Percentiles rank a stretch among this genome's conserved stretches.
These are phyloP conservation scores for Torymus auratus DNA, from an alignment of 2,888 invertebrate genomes.

Conservation along the genomic window DNA sequence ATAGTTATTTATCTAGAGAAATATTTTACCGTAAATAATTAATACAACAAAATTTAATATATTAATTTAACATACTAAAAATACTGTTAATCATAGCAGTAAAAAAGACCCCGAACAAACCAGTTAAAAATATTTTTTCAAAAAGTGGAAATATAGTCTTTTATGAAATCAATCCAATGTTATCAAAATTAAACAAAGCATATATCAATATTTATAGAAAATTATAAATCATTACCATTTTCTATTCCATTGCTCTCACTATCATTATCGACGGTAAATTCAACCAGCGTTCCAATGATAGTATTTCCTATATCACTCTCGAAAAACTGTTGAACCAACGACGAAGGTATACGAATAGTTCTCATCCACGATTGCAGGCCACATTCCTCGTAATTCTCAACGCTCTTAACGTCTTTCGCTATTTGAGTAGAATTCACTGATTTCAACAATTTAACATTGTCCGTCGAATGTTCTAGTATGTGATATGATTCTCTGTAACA, in stretches of 20 bases:
- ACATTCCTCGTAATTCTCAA: slow-evolving; percentile 35
- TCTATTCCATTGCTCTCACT: background rate
- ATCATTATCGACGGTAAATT: slow-evolving; percentile 43
- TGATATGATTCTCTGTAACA: slow-evolving; percentile 53
- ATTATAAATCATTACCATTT: slow-evolving; percentile 31
- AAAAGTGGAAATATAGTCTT: no score
- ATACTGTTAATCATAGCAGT: no score
- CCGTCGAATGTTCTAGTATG: slow-evolving; percentile 48
- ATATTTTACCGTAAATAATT: no score
- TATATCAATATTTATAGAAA: slow-evolving; percentile 5
- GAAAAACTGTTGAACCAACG: slow-evolving; percentile 37
- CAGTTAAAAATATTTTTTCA: no score
- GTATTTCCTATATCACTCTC: slow-evolving; percentile 37
- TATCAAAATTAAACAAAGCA: background rate
- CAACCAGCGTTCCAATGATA: slow-evolving; percentile 36
- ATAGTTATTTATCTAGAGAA: no score
- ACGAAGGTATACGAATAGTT: slow-evolving; percentile 34
- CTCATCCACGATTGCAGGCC: background rate
- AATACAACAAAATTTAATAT: no score
- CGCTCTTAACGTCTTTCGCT: slow-evolving; percentile 22
- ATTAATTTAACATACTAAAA: no score
- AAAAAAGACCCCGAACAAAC: no score
- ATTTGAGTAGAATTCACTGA: slow-evolving; percentile 52
- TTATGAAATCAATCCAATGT: background rate
- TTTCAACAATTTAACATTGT: slow-evolving; percentile 42